Conservation (phyloP, 2,888 invertebrate genomes). For the Stenurella melanura region DNA sequence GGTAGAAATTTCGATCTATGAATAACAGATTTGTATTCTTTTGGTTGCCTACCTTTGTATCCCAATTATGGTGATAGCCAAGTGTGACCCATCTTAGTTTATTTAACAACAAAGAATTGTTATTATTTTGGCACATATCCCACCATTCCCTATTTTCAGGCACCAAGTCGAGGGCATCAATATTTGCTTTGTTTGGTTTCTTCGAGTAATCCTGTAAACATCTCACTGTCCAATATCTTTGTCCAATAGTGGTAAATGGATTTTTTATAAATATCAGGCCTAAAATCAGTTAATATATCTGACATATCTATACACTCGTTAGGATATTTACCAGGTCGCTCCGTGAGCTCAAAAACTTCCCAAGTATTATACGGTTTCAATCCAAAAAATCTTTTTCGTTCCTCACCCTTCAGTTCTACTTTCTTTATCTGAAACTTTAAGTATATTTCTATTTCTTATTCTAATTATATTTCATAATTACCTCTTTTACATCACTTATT, state of each 20-base stretch:
- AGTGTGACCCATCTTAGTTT: conserved; percentile 94
- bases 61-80: conserved; percentile 99
- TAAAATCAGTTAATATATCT: conserved; percentile 62
- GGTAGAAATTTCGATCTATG: too few relatives aligned
- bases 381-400: conserved; percentile 67
- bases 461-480: conserved; percentile 12
- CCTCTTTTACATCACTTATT: conserved; percentile 39
- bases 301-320: neutral
- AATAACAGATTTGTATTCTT: neutral
- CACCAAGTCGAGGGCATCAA: conserved; percentile 76
- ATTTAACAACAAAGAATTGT: conserved; percentile 67
- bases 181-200: conserved; percentile 83
- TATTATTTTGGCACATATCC: conserved; percentile 75
- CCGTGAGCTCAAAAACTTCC: conserved; percentile 78
- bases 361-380: conserved; percentile 76
- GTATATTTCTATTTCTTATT: neutral
- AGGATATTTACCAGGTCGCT: conserved; percentile 76
- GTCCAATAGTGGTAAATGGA: conserved; percentile 86
- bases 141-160: conserved; percentile 78
- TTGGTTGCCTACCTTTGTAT: conserved; percentile 84
- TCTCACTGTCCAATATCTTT: conserved; percentile 88
- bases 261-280: conserved; percentile 88
- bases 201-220: conserved; percentile 86
- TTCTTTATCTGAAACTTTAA: conserved; percentile 68
- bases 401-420: conserved; percentile 51